Percentiles rank a stretch among this genome's conserved stretches.
Conservation (phyloP, 2,888 invertebrate genomes). For the Tiphia femorata region DNA sequence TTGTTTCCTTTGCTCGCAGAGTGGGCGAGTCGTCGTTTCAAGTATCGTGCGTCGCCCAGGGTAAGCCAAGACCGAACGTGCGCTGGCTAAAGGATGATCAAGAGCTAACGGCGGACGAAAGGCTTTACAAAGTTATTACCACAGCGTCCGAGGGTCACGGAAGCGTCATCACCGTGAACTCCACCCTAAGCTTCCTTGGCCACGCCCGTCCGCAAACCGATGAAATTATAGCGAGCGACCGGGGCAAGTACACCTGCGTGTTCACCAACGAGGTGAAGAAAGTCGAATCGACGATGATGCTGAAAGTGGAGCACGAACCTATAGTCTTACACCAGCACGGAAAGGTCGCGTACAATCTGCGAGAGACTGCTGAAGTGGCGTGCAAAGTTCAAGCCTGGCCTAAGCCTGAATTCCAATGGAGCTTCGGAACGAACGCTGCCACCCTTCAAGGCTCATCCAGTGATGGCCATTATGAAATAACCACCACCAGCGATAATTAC, state of each 20-base stretch:
- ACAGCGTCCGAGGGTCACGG: conserved; percentile 83
- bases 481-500: conserved; percentile 84
- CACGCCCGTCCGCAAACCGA: conserved; percentile 82
- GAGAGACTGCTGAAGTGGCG: conserved; percentile 87
- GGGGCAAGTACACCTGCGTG: conserved; percentile 88
- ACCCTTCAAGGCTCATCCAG: conserved; percentile 81
- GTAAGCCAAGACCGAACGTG: conserved; percentile 87
- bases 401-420: conserved; percentile 94
- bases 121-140: conserved; percentile 85
- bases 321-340: conserved; percentile 87
- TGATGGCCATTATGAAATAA: conserved; percentile 88
- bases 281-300: conserved; percentile 89
- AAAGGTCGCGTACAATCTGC: conserved; percentile 88
- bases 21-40: conserved; percentile 85
- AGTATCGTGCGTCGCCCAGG: conserved; percentile 87
- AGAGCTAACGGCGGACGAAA: conserved; percentile 82
- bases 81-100: conserved; percentile 89
- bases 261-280: conserved; percentile 92
- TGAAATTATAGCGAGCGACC: conserved; percentile 84
- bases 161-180: conserved; percentile 85
- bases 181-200: conserved; percentile 84
- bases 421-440: conserved; percentile 81
- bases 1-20: conserved; percentile 64
- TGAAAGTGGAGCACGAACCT: conserved; percentile 92
- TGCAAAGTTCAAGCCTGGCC: conserved; percentile 94